Conservation (phyloP, 1,140 invertebrate species). For the Conopomorpha cramerella region DNA sequence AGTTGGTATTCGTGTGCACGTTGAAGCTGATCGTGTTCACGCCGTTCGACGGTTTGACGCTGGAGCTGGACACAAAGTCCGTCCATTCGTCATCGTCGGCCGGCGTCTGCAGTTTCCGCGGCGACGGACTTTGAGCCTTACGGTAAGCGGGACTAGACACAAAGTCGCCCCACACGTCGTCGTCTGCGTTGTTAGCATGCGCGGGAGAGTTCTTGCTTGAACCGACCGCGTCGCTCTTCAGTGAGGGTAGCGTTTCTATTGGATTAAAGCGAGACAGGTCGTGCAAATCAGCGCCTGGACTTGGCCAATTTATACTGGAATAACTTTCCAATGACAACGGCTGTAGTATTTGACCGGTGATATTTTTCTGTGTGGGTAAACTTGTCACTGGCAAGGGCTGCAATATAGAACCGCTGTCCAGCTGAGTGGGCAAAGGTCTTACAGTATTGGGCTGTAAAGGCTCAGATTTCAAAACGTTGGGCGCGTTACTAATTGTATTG, state of each 20-base stretch:
- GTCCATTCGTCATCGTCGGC: conserved; percentile 67
- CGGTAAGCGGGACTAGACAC: conserved; percentile 60
- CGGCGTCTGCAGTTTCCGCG: conserved; percentile 26
- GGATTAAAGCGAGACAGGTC: conserved; percentile 64
- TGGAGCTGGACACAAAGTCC: conserved; percentile 66
- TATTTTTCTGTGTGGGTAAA: conserved; percentile 19
- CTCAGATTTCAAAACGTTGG: no score
- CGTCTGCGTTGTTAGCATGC: conserved; percentile 33
- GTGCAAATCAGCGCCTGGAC: conserved; percentile 67
- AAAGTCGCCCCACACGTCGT: conserved; percentile 66
- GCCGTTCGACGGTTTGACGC: conserved; percentile 37
- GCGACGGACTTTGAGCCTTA: conserved; percentile 16
- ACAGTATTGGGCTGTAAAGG: no score
- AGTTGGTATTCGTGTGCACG: conserved; percentile 37
- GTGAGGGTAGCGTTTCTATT: conserved; percentile 44
- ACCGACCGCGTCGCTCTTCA: conserved; percentile 31
- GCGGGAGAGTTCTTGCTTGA: conserved; percentile 25
- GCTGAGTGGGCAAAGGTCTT: not conserved
- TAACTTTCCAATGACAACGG: conserved; percentile 51
- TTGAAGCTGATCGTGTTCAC: conserved; percentile 48
- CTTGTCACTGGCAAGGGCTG: conserved; percentile 20
- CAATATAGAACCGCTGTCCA: conserved; percentile 14
- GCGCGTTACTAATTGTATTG: no score
- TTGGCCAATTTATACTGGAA: conserved; percentile 68
- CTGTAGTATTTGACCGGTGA: conserved; percentile 49